Conservation (phyloP, 2,113 vertebrate genomes). For the Malurus cyaneus region DNA sequence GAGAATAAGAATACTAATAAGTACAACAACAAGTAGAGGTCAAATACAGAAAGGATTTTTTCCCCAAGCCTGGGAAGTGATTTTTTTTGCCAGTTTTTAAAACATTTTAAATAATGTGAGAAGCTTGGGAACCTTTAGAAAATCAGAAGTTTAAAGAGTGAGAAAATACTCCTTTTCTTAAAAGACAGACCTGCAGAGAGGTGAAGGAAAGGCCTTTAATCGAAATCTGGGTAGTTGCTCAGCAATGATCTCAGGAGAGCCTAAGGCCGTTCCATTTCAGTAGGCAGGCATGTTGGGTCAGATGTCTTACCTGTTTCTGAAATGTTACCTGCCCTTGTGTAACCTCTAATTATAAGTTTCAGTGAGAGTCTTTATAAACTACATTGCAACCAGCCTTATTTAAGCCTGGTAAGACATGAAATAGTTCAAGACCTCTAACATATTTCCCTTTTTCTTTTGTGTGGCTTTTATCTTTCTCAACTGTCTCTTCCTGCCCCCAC, state of each 20-base stretch:
- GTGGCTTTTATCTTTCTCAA: neutral
- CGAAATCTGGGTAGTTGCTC: neutral
- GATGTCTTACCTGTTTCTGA: conserved; percentile 41
- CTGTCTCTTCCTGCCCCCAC: neutral
- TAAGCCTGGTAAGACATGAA: neutral
- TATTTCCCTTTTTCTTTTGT: neutral
- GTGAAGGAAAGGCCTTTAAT: neutral
- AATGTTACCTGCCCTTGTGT: conserved; percentile 47
- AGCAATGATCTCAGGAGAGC: neutral
- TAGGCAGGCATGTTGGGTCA: conserved; percentile 4
- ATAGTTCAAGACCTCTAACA: neutral
- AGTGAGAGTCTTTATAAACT: conserved; percentile 24
- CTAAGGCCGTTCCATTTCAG: conserved; percentile 40
- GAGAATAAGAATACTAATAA: conserved; percentile 21
- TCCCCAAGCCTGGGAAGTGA: neutral
- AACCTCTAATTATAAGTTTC: conserved; percentile 58
- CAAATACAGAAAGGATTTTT: neutral
- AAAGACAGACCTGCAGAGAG: neutral
- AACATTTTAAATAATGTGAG: neutral
- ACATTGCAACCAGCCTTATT: neutral
- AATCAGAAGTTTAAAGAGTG: neutral
- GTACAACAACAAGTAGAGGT: neutral
- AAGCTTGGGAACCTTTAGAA: neutral
- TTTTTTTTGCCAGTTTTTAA: neutral
- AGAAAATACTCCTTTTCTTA: neutral